Evolutionary conservation across 2,113 vertebrate species (phyloP), one percentile per base, ranked within the genome.

Genomic region (Todiramphus saurophagus): DNA sequence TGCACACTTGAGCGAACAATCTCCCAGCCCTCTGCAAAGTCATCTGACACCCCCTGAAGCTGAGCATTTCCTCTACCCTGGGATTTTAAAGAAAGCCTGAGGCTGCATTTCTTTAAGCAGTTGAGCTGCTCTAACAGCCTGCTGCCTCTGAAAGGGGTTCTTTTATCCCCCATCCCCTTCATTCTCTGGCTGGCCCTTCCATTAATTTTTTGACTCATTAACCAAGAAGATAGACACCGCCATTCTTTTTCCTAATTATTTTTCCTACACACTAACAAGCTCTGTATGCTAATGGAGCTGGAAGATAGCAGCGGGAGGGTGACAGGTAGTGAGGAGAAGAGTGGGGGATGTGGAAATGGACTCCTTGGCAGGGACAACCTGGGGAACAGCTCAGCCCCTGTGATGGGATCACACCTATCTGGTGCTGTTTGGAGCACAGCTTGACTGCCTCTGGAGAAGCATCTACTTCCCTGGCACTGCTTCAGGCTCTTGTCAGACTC

Each of bases 41-140:
- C 66, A 92, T 84, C 77, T 89, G 84, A 84, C 69, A 81, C 51
- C 58, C 75, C 69, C 86, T 82, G 76, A 87, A 87, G 80, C 33
- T 68, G 69, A 92, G 70, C 30, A 28, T 91, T 96, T 94, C 66
- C 73, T 92, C 35, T 86, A 60, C 75, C 58, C 30, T 44, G 73
- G 23, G 43, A 56, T 92, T 87, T 91, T 89, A 92, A 94, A 92
- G 64, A 94, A 95, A 80, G 51, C 76, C 43, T 10, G 46, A 81
- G 81, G 53, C 39, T 91, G 73, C 69, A 63, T 89, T 89, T 94
- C 44, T 86, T 44, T 51, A 86, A 92, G 81, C 51, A 82, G 81
- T 39, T 89, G 81, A 91, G 27, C 73, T 82, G 51, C 66, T 83
- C 24, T 85, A 87, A 89, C 60, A 93, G 62, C 62, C 84, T 83